phyloP scores from a whole-genome alignment of 2,113 vertebrate genomes.

The Gallinago media region DNA sequence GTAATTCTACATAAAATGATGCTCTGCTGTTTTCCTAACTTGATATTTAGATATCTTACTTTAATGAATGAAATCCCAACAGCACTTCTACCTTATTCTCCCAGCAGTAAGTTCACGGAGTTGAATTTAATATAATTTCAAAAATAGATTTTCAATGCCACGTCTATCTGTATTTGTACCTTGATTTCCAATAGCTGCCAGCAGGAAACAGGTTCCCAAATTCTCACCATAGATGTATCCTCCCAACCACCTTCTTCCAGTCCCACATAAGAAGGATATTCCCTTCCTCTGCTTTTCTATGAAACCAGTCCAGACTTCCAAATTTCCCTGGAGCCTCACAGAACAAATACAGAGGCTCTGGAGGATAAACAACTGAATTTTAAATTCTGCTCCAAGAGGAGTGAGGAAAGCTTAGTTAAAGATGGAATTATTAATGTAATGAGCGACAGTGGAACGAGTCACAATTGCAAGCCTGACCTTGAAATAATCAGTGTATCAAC shows the following conservation, averaged over 20 bases:
- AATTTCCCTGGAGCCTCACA: accelerated
- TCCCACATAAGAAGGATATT: accelerated
- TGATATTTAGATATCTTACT: neutral
- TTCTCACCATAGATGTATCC: accelerated
- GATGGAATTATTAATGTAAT: accelerated
- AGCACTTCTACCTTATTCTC: neutral
- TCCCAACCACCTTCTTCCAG: neutral
- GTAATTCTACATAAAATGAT: neutral
- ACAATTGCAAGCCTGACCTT: neutral
- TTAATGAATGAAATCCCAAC: accelerated
- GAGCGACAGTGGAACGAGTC: neutral
- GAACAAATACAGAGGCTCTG: neutral
- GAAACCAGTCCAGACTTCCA: neutral
- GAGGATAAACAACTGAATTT: neutral
- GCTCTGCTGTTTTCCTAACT: neutral
- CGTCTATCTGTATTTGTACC: neutral
- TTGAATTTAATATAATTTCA: accelerated
- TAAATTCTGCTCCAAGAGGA: neutral
- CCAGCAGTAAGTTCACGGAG: neutral
- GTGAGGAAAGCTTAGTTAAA: neutral
- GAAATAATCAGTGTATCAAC: neutral
- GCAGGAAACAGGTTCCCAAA: neutral
- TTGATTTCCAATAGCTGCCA: neutral
- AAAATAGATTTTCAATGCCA: accelerated
- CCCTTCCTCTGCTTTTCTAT: neutral